Conservation (phyloP, 2,888 invertebrate genomes). For the Bellardia pandia region DNA sequence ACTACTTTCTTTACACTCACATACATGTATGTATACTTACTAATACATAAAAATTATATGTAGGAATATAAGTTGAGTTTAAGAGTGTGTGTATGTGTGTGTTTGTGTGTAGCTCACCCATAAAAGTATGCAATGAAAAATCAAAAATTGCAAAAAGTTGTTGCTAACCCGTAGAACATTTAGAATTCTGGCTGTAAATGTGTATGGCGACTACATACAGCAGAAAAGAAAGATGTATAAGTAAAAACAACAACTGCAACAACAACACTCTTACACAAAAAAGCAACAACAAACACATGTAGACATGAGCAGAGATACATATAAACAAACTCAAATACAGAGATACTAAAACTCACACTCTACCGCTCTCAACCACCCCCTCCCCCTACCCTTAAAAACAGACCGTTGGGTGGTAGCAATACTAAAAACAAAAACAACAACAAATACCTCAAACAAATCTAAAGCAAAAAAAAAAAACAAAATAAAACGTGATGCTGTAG, state of each 20-base stretch:
- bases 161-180: conserved; percentile 81
- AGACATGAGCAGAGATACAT: conserved; percentile 24
- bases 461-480: not conserved
- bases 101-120: conserved; percentile 54
- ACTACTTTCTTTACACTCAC: conserved; percentile 51
- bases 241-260: conserved; percentile 32
- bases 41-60: not conserved
- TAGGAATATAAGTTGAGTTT: conserved; percentile 22
- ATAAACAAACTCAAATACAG: conserved; percentile 44
- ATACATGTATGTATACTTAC: not conserved
- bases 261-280: not conserved
- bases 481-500: conserved; percentile 6
- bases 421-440: conserved; percentile 1
- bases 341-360: conserved; percentile 3
- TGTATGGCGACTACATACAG: not conserved
- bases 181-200: conserved; percentile 60
- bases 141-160: conserved; percentile 78
- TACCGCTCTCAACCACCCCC: not conserved
- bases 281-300: conserved; percentile 29
- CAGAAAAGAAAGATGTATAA: conserved; percentile 55
- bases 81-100: conserved; percentile 25
- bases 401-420: not conserved
- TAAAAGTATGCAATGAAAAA: conserved; percentile 73
- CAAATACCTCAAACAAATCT: not conserved
- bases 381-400: not conserved